Percentiles rank a stretch among this genome's conserved stretches.
Evolutionary conservation across 2,888 invertebrate genomes (phyloP).

Genomic region (Caenorhabditis sp.): DNA sequence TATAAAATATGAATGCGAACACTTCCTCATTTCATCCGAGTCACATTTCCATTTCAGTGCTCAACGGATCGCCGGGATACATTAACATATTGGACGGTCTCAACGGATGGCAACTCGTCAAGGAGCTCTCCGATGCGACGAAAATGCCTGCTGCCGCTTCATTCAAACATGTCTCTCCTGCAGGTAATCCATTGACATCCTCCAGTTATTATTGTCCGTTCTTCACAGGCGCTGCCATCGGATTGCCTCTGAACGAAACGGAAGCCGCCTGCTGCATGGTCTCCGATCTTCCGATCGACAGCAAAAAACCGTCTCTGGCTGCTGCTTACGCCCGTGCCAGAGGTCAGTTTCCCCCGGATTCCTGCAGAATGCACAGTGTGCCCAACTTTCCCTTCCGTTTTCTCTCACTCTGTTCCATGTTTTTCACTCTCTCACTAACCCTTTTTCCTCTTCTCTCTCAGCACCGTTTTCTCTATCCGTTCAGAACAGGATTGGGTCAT

Average conservation of each 20-base stretch:
- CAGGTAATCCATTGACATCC: conserved; percentile 80
- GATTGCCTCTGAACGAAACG: conserved; percentile 85
- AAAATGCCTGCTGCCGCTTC: conserved; percentile 90
- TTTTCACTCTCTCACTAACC: conserved; percentile 24
- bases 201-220: conserved; percentile 26
- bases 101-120: conserved; percentile 96
- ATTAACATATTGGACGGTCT: conserved; percentile 97
- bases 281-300: conserved; percentile 85
- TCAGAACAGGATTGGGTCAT: conserved; percentile 61
- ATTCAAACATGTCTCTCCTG: conserved; percentile 98
- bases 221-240: conserved; percentile 92
- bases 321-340: conserved; percentile 94
- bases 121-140: conserved; percentile 88
- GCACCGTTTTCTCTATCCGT: conserved; percentile 17
- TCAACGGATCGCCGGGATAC: conserved; percentile 96
- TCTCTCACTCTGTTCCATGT: conserved; percentile 11
- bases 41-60: conserved; percentile 82
- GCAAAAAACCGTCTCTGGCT: conserved; percentile 83
- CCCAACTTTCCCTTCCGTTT: conserved; percentile 3
- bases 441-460: conserved; percentile 13
- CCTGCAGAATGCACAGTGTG: conserved; percentile 3
- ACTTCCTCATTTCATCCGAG: conserved; percentile 3
- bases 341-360: conserved; percentile 82
- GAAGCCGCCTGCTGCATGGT: conserved; percentile 94
- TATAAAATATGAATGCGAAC: conserved; percentile 9